These are phyloP conservation scores for Cynopterus brachyotis DNA, from an alignment of 2,113 vertebrate species.

Conservation along the genomic window DNA sequence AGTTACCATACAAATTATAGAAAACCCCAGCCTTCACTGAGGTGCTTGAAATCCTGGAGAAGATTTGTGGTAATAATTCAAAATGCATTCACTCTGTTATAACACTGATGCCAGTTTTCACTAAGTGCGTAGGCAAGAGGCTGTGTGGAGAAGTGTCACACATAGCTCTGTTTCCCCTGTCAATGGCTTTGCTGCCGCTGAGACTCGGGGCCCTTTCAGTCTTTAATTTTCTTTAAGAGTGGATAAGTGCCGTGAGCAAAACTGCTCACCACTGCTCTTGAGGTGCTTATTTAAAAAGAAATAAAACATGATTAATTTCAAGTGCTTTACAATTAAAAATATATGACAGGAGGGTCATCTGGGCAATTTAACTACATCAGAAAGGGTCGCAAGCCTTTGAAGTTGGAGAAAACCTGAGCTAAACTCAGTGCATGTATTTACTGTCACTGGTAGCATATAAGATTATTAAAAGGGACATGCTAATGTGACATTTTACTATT, in stretches of 20 bases:
- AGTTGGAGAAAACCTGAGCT: slow-evolving; percentile 31
- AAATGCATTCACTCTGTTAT: slow-evolving; percentile 57
- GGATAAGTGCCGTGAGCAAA: slow-evolving; percentile 73
- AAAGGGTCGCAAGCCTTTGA: slow-evolving; percentile 28
- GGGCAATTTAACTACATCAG: not conserved
- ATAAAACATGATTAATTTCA: slow-evolving; percentile 79
- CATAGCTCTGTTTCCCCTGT: not conserved
- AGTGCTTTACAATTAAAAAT: slow-evolving; percentile 80
- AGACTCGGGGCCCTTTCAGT: slow-evolving; percentile 47
- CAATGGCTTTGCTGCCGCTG: not conserved
- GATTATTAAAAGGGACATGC: slow-evolving; percentile 77
- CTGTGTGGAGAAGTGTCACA: not conserved
- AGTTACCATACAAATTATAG: not conserved
- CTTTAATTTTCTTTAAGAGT: slow-evolving; percentile 79
- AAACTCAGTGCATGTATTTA: not conserved
- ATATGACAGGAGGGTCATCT: slow-evolving; percentile 64
- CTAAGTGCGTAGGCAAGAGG: not conserved
- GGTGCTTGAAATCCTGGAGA: not conserved
- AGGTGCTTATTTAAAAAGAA: slow-evolving; percentile 79
- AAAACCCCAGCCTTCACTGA: not conserved
- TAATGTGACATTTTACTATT: slow-evolving; percentile 82
- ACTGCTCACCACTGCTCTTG: slow-evolving; percentile 67
- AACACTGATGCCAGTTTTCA: slow-evolving; percentile 34
- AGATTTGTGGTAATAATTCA: not conserved
- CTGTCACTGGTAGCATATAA: slow-evolving; percentile 59